Base-by-base conservation (phyloP, 92 coral and sea anemone genomes). In the Hydrozoanthus gracilis region DNA sequence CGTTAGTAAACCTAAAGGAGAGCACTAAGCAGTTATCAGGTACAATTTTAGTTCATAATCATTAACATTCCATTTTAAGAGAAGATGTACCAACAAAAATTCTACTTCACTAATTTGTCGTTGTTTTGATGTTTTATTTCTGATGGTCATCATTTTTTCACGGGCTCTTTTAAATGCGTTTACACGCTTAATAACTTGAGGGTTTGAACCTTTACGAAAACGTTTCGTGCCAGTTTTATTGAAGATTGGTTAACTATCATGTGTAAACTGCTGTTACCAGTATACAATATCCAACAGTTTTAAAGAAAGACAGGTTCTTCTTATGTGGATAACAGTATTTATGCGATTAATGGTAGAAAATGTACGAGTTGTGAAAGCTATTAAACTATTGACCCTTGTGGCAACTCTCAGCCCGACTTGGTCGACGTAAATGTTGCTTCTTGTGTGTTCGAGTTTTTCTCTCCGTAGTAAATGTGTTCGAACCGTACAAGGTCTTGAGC, bases 331-430 rank as follows among this genome's bases (percentile, higher is more conserved):
- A 58, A 58, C 65, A 58, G 65, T 58, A 58, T 58, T 58, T 58
- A 58, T 58, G 65, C 65, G 65, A 58, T 58, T 58, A 58, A 58
- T 58, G 65, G 65, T 58, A 58, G 65, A 58, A 58, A 58, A 58
- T 58, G 65, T 58, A 58, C 65, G 65, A 58, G 65, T 70, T 70
- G 75, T 70, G 51, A 27, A 70, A 70, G 75, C 48, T 35, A 44
- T 70, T 39, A 8, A 18, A 58, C 65, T 58, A 58, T 58, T 58
- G 65, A 58, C 65, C 65, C 65, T 58, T 58, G 65, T 14, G 65
- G 65, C 65, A 58, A 58, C 6, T 58, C 65, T 58, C 65, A 58
- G 65, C 65, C 65, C 6, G 65, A 14, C 65, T 14, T 58, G 65
- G 65, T 58, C 65, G 65, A 58, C 65, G 65, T 58, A 58, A 58